Evolutionary conservation across 2,113 vertebrate genomes (phyloP).

Genomic region (Daphoenositta chrysoptera): DNA sequence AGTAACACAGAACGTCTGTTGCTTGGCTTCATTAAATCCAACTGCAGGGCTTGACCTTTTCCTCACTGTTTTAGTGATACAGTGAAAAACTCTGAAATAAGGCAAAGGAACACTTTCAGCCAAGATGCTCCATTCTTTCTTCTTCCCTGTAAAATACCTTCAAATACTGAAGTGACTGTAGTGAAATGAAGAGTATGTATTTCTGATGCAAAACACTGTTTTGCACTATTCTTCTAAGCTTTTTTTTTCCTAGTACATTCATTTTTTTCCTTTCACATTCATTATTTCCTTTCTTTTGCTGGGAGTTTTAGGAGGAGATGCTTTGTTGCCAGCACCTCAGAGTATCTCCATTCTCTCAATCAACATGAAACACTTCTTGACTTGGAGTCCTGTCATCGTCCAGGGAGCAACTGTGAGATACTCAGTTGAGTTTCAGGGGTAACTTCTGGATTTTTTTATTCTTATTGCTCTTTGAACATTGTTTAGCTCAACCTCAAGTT

Average conservation of each 20-base stretch:
- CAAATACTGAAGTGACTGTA: not conserved
- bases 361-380: slow-evolving; percentile 77
- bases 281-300: not conserved
- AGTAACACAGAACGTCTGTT: not conserved
- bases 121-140: not conserved
- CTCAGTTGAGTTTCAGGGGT: slow-evolving; percentile 78
- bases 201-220: not conserved
- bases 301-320: slow-evolving; percentile 24
- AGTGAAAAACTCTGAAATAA: not conserved
- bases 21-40: not conserved
- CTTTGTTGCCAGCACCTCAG: slow-evolving; percentile 61
- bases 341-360: slow-evolving; percentile 72
- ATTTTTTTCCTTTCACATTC: no score
- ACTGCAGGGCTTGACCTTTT: not conserved
- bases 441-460: not conserved
- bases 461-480: not conserved
- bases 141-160: not conserved
- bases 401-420: slow-evolving; percentile 61
- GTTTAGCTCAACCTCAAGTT: not conserved
- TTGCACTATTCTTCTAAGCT: not conserved
- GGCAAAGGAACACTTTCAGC: not conserved
- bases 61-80: not conserved
- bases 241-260: not conserved
- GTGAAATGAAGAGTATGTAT: not conserved
- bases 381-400: slow-evolving; percentile 66